Evolutionary conservation across 2,113 vertebrate species (phyloP), one percentile per base, ranked within the genome.

Genomic region (Perca schrenkii): DNA sequence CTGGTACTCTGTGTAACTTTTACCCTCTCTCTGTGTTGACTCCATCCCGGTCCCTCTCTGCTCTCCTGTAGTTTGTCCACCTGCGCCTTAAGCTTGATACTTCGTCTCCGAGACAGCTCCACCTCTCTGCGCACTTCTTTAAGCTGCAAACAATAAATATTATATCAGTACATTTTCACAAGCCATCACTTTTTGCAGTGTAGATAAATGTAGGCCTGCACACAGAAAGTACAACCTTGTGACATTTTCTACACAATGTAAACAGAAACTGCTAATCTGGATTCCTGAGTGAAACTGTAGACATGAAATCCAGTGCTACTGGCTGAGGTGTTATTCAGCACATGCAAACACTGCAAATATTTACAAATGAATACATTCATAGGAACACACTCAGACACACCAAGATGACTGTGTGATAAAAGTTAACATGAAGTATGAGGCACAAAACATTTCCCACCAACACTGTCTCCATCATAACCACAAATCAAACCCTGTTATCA

Each of bases 11-110:
- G 62, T 69, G 15, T 46, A 0, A 52, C 12, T 31, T 58, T 78
- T 82, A 96, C 95, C 92, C 63, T 91, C 34, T 94, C 89, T 87
- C 80, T 87, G 80, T 94, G 83, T n/a, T 92, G 87, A 71, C 91
- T 92, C 95, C 95, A 96, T 69, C 89, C 86, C 0, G 57, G 61
- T 17, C 93, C 91, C 0, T 86, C 92, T 34, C 92, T 84, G 67
- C 25, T 91, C 86, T 94, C 93, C 90, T 94, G 93, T 0, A 96
- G 94, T 86, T 87, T 93, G 85, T 96, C 95, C 86, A 96, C 93
- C 79, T 96, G 96, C 17, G 94, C 94, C 69, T 95, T 96, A 0
- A 96, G 87, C 75, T 61, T 94, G 50, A 95, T 91, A 63, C 94
- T 96, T 11, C 94, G 83, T 17, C 69, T 89, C 0, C 94, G 92